Conservation (phyloP, 2,888 invertebrate genomes). For the Pachymerium ferrugineum region DNA sequence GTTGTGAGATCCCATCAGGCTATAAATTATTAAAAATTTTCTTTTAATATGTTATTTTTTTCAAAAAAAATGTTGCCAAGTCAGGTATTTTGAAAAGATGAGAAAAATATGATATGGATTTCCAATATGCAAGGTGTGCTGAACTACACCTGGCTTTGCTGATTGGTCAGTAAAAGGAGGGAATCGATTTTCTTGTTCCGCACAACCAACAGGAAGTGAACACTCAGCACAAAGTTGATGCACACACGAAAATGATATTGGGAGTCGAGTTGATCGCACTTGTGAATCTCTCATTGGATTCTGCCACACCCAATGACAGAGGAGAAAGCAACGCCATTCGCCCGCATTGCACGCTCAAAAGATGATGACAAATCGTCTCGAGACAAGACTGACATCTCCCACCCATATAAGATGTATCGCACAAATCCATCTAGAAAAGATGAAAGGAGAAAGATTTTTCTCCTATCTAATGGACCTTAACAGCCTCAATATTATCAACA, state of each 20-base stretch:
- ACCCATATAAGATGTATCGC: not conserved
- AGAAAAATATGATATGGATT: conserved; percentile 3
- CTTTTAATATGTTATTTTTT: too few species aligned
- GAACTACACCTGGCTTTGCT: not conserved
- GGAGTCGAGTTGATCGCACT: conserved; percentile 14
- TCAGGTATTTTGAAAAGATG: not conserved
- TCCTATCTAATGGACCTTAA: conserved; percentile 1
- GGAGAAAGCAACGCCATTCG: conserved; percentile 1
- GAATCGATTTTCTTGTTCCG: conserved; percentile 19
- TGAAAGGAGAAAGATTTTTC: conserved; percentile 12
- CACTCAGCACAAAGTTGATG: conserved; percentile 15
- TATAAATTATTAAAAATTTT: too few species aligned
- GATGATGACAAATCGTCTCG: conserved; percentile 20
- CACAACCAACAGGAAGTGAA: conserved; percentile 15
- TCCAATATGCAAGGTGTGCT: conserved; percentile 15
- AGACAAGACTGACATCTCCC: conserved; percentile 22
- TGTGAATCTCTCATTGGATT: conserved; percentile 24
- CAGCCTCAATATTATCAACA: conserved; percentile 10
- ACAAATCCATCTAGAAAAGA: conserved; percentile 7
- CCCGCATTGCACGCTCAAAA: not conserved
- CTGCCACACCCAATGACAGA: conserved; percentile 25
- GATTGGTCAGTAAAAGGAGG: conserved; percentile 2
- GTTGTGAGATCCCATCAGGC: too few species aligned
- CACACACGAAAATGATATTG: conserved; percentile 19
- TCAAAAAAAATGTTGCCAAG: too few species aligned